phyloP scores from a whole-genome alignment of 2,888 invertebrate genomes.

The Nomada flava region DNA sequence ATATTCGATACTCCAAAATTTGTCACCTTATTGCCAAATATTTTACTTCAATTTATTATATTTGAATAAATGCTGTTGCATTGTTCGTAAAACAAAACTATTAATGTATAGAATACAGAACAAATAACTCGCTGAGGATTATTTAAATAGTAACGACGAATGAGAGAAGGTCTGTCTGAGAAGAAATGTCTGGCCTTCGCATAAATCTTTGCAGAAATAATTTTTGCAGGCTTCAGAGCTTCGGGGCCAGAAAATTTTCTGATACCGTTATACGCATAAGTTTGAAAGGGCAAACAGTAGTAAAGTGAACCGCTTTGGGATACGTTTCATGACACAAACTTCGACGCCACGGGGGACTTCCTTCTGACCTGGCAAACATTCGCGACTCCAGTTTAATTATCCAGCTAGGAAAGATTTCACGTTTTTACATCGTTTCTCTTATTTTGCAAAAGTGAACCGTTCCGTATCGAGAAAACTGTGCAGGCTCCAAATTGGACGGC shows the following conservation, averaged over 20 bases:
- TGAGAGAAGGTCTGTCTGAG: background rate
- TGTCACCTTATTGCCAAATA: too few species aligned
- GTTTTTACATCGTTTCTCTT: background rate
- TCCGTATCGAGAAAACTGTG: too few species aligned
- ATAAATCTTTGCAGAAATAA: background rate
- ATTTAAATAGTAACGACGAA: background rate
- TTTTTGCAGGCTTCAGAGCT: background rate
- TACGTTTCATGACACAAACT: slow-evolving; percentile 41
- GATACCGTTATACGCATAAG: background rate
- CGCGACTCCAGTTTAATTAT: slow-evolving; percentile 37
- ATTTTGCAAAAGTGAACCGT: background rate
- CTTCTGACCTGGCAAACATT: slow-evolving; percentile 40
- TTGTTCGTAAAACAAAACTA: too few species aligned
- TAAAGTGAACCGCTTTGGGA: slow-evolving; percentile 31
- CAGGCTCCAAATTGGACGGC: too few species aligned
- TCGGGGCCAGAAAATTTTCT: slow-evolving; percentile 4
- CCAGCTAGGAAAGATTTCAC: slow-evolving; percentile 16
- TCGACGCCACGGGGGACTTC: slow-evolving; percentile 24
- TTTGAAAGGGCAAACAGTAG: slow-evolving; percentile 25
- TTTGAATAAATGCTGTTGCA: too few species aligned
- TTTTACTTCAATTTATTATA: too few species aligned
- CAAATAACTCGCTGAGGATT: background rate
- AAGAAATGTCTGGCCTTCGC: background rate
- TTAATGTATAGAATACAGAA: background rate
- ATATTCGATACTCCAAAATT: background rate